Conservation (phyloP, 2,113 vertebrate genomes). For the Sakesphorus luctuosus region DNA sequence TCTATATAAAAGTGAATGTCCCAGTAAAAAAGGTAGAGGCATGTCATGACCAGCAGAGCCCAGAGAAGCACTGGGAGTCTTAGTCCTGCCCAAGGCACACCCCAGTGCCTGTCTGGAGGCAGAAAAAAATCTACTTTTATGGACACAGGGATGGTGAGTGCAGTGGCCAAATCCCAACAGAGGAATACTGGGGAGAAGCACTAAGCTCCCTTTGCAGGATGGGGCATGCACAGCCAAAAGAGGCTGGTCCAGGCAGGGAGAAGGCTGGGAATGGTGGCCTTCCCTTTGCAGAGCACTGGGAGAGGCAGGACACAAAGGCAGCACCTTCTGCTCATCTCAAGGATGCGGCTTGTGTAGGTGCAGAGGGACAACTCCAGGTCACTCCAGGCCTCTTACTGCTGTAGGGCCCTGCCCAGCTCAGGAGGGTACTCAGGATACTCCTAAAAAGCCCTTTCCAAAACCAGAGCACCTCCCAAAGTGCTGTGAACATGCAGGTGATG, state of each 20-base stretch:
- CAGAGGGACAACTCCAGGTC: neutral
- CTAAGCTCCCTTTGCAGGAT: neutral
- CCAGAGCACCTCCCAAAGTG: neutral
- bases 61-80: neutral
- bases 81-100: neutral
- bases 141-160: neutral
- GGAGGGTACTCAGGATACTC: neutral
- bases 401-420: neutral
- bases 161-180: neutral
- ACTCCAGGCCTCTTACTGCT: neutral
- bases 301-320: neutral
- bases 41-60: neutral
- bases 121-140: neutral
- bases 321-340: neutral
- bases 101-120: neutral
- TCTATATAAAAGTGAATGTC: neutral
- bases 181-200: neutral
- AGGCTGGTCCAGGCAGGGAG: neutral
- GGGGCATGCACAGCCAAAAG: neutral
- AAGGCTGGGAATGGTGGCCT: neutral
- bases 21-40: neutral
- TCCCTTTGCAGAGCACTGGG: neutral
- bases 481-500: neutral
- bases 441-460: neutral
- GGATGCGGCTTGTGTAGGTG: fast-evolving